Conservation (phyloP, 1,140 invertebrate species). For the Drosophila suzukii region DNA sequence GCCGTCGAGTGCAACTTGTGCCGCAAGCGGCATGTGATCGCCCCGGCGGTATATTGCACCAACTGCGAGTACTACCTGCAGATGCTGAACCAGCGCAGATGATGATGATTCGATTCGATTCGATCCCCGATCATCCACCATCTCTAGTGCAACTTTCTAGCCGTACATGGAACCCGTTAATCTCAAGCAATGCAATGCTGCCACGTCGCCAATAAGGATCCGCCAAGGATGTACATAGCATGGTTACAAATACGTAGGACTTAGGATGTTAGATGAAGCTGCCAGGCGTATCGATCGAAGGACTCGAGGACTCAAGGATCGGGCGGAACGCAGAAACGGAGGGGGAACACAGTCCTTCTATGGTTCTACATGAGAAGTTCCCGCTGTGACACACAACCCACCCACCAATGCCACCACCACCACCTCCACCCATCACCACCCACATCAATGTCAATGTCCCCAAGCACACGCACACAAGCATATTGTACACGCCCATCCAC, state of each 20-base stretch:
- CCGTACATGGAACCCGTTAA: constrained; percentile 67
- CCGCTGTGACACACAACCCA: constrained; percentile 58
- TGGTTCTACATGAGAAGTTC: constrained; percentile 71
- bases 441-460: constrained; percentile 23
- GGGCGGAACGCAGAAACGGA: constrained; percentile 7
- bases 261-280: background rate
- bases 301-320: constrained; percentile 12
- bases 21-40: constrained; percentile 91
- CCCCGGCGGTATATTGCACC: constrained; percentile 92
- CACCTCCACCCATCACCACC: constrained; percentile 20
- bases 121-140: too few species aligned
- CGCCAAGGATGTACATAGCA: constrained; percentile 52
- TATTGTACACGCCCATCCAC: constrained; percentile 11
- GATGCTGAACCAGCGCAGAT: constrained; percentile 82
- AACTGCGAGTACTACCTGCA: constrained; percentile 97
- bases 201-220: constrained; percentile 54
- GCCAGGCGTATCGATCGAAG: background rate
- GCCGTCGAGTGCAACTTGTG: constrained; percentile 91
- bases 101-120: constrained; percentile 23
- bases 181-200: constrained; percentile 74
- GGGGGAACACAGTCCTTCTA: constrained; percentile 69
- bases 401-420: constrained; percentile 9
- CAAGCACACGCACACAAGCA: constrained; percentile 50
- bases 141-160: constrained; percentile 45
- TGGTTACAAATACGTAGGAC: constrained; percentile 9